Percentiles rank a stretch among this genome's conserved stretches.
These are phyloP conservation scores for Philonicus albiceps DNA, from an alignment of 2,888 invertebrate genomes.

Conservation along the genomic window DNA sequence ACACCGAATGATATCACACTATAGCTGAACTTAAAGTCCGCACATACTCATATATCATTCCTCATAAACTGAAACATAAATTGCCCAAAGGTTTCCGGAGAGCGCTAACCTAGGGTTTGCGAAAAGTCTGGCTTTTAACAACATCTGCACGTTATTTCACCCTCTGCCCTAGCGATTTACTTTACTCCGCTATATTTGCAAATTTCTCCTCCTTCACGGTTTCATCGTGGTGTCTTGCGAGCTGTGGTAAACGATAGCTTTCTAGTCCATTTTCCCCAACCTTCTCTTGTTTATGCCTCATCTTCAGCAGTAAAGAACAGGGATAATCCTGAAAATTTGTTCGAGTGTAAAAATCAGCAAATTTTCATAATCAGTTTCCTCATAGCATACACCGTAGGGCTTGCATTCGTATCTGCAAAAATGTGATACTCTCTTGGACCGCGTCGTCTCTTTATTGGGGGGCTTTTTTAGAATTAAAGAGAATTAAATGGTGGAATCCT, in stretches of 20 bases:
- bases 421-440: constrained; percentile 20
- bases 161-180: background rate
- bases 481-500: constrained; percentile 5
- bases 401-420: constrained; percentile 22
- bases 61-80: constrained; percentile 40
- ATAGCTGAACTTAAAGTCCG: constrained; percentile 38
- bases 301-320: constrained; percentile 7
- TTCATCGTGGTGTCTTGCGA: background rate
- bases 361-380: constrained; percentile 44
- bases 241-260: constrained; percentile 14
- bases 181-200: background rate
- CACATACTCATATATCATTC: constrained; percentile 3
- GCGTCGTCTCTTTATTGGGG: constrained; percentile 23
- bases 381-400: background rate
- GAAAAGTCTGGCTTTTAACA: constrained; percentile 26
- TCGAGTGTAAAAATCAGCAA: constrained; percentile 46
- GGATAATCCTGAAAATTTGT: constrained; percentile 20
- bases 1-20: constrained; percentile 40
- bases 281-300: constrained; percentile 24
- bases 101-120: background rate
- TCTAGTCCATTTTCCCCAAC: background rate
- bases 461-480: constrained; percentile 19
- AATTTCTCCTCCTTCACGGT: background rate
- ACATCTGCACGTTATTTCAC: constrained; percentile 40
- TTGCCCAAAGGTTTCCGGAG: background rate